Evolutionary conservation across 2,113 vertebrate species (phyloP).

Genomic region (Hymenochirus boettgeri): DNA sequence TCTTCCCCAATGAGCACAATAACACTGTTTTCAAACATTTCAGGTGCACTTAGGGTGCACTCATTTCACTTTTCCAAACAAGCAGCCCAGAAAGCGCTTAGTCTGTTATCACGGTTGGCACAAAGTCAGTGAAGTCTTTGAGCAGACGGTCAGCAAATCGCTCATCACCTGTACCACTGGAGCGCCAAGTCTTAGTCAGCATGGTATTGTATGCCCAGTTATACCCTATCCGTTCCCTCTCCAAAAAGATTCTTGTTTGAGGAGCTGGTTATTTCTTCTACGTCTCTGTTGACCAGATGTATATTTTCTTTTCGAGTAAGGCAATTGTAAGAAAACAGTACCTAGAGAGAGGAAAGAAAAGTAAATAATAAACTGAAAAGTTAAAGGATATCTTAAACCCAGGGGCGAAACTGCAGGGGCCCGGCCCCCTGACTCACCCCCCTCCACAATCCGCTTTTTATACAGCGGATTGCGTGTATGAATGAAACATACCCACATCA

Average conservation of each 20-base stretch:
- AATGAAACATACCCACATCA: no score
- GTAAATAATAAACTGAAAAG: no score
- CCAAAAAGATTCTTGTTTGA: slow-evolving; percentile 75
- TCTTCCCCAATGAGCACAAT: no score
- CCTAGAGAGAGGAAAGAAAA: slow-evolving; percentile 51
- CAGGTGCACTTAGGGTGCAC: slow-evolving; percentile 68
- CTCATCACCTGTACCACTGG: slow-evolving; percentile 85
- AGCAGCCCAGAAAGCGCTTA: slow-evolving; percentile 77
- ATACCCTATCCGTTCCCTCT: slow-evolving; percentile 84
- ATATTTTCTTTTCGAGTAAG: slow-evolving; percentile 72
- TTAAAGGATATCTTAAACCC: no score
- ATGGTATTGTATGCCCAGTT: slow-evolving; percentile 98
- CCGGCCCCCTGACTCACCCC: no score
- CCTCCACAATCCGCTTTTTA: no score
- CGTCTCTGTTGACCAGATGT: slow-evolving; percentile 85
- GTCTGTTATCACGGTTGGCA: slow-evolving; percentile 83
- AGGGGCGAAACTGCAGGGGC: no score
- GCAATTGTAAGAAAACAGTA: slow-evolving; percentile 72
- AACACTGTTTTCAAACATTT: slow-evolving; percentile 20
- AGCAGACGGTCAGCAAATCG: slow-evolving; percentile 85
- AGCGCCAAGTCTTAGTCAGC: slow-evolving; percentile 95
- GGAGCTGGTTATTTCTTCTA: slow-evolving; percentile 84
- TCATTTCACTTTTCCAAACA: slow-evolving; percentile 94
- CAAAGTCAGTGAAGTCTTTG: slow-evolving; percentile 91
- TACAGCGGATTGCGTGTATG: no score